Evolutionary conservation across 2,888 invertebrate genomes (phyloP), one percentile per base, ranked within the genome.

Genomic region (Lithophane leautieri): DNA sequence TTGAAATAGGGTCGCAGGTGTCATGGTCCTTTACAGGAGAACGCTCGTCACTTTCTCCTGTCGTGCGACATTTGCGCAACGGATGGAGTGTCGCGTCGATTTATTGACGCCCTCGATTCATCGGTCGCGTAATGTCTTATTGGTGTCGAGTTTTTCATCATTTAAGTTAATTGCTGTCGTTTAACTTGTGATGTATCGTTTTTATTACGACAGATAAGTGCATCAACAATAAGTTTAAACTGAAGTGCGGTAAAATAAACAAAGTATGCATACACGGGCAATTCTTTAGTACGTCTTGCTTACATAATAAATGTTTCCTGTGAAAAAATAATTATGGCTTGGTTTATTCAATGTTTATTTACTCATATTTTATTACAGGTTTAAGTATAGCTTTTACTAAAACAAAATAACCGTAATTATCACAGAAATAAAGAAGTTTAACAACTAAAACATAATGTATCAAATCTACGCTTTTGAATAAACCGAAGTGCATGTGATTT

Each of bases 21-120:
- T 88, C 88, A 88, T 75, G 86, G 86, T 78, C 79, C 79, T 85
- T 69, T 83, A 84, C 89, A 82, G 85, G 86, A 85, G 85, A 82
- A 78, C 65, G 60, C 83, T 68, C 78, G 86, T 90, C 88, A 91
- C 91, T 91, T 90, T 91, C 91, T 83, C 87, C 81, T 12, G 56
- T 67, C 70, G 62, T 84, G 84, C 77, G 81, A 73, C 87, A 86
- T 88, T 91, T 90, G 87, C 87, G 87, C 88, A 90, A 89, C 84
- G 70, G 78, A 81, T 81, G 70, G 81, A 73, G 86, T 85, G 88
- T 86, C 84, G 70, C 82, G 61, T 77, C 73, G 78, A 88, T 88
- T 86, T 85, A 85, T 89, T 71, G 79, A 71, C 85, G 88, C 76
- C 86, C 86, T 82, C 86, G 71, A 88, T 82, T 76, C 83, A 78